Evolutionary conservation across 2,888 invertebrate species (phyloP).

Genomic region (Hypena proboscidalis): DNA sequence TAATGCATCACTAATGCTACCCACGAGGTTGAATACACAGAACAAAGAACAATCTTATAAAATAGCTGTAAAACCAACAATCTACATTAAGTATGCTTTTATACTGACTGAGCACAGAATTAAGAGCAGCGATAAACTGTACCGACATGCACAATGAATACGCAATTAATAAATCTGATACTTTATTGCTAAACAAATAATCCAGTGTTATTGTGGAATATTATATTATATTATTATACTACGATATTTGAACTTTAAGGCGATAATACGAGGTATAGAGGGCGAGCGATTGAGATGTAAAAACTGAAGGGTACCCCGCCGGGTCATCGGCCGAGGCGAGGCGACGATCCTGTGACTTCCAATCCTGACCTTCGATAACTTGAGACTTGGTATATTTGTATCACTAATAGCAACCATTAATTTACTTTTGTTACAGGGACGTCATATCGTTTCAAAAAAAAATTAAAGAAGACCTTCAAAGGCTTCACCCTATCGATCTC

Average conservation of each 20-base stretch:
- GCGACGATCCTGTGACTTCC: slow-evolving; percentile 19
- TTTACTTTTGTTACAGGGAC: no score
- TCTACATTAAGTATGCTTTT: not conserved
- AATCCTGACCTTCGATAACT: slow-evolving; percentile 64
- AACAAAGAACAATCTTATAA: slow-evolving; percentile 12
- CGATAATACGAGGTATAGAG: not conserved
- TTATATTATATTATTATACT: no score
- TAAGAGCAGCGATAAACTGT: no score
- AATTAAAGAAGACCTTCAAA: no score
- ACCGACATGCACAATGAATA: no score
- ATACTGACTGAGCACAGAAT: no score
- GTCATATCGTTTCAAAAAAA: no score
- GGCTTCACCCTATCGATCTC: no score
- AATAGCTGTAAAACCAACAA: slow-evolving; percentile 5
- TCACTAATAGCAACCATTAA: slow-evolving; percentile 28
- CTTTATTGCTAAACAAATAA: no score
- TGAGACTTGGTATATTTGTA: slow-evolving; percentile 43
- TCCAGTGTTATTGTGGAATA: no score
- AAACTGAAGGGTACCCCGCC: slow-evolving; percentile 12
- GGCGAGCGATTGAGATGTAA: not conserved
- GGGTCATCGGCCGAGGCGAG: slow-evolving; percentile 47
- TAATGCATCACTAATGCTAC: slow-evolving; percentile 18
- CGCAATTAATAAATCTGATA: no score
- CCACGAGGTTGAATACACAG: slow-evolving; percentile 3
- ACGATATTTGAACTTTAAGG: no score